phyloP scores from a whole-genome alignment of 2,888 invertebrate species.

The Galerucella nymphaeae region DNA sequence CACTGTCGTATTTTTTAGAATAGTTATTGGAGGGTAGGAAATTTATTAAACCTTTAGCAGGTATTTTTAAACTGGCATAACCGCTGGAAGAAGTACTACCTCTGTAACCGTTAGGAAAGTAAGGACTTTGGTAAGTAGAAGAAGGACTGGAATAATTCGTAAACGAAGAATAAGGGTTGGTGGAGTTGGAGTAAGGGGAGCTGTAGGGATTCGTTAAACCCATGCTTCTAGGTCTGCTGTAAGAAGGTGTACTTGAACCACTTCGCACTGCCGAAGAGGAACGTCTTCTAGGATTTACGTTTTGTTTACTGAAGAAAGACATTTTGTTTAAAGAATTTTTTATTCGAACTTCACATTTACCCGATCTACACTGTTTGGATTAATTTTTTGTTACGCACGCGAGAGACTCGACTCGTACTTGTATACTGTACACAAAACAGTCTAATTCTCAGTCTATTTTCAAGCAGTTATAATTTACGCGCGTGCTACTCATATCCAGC shows the following conservation, averaged over 20 bases:
- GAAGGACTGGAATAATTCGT: conserved; percentile 41
- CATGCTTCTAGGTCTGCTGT: conserved; percentile 57
- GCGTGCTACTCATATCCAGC: conserved; percentile 39
- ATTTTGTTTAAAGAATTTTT: neutral
- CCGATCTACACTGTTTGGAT: neutral
- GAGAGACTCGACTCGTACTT: conserved; percentile 22
- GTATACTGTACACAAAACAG: conserved; percentile 38
- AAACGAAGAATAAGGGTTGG: conserved; percentile 57
- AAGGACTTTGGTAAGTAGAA: conserved; percentile 63
- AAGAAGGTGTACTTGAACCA: conserved; percentile 48
- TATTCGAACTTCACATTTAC: conserved; percentile 18
- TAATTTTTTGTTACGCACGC: conserved; percentile 22
- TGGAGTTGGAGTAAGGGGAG: conserved; percentile 53
- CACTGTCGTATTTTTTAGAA: conserved; percentile 60
- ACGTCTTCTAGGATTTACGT: conserved; percentile 25
- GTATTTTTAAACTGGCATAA: conserved; percentile 76
- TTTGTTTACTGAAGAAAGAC: conserved; percentile 34
- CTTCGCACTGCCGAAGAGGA: conserved; percentile 58
- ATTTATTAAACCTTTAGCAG: conserved; percentile 70
- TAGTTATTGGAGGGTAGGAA: conserved; percentile 67
- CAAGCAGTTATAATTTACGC: conserved; percentile 46
- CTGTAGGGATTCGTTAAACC: conserved; percentile 52
- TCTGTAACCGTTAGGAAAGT: conserved; percentile 65
- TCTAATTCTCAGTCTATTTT: conserved; percentile 46
- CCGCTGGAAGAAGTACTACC: conserved; percentile 69